A percentile compares a stretch with the other conserved stretches of the same genome.
phyloP scores from a whole-genome alignment of 2,113 vertebrate genomes.

The Antidorcas marsupialis region DNA sequence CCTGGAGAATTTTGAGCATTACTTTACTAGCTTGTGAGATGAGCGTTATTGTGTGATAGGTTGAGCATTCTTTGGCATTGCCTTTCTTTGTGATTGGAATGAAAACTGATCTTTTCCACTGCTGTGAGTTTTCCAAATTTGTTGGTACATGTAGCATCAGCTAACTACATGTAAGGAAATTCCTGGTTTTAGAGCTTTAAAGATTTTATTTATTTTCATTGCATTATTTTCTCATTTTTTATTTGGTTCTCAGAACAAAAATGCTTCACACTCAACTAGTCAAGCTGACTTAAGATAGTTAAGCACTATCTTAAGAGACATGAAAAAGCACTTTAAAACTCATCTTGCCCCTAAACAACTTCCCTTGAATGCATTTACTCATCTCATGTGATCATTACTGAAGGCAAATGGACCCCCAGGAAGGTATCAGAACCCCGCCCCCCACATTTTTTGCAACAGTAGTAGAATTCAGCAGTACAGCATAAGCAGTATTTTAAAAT shows the following conservation, averaged over 20 bases:
- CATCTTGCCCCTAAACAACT: neutral
- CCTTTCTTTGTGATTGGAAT: neutral
- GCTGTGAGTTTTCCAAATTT: neutral
- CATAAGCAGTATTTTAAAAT: neutral
- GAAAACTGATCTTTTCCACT: neutral
- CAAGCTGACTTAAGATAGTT: neutral
- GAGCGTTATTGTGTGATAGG: neutral
- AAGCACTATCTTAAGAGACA: neutral
- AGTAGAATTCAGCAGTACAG: neutral
- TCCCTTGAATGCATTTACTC: neutral
- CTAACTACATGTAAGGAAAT: neutral
- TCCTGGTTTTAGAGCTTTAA: neutral
- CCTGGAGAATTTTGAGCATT: neutral
- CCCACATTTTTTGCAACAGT: neutral
- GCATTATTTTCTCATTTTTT: neutral
- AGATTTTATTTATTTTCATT: neutral
- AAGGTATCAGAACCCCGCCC: neutral
- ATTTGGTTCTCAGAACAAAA: neutral
- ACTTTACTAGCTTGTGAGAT: neutral
- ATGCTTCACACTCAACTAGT: neutral
- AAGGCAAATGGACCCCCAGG: neutral
- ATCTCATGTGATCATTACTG: neutral
- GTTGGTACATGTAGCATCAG: neutral
- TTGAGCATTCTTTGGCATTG: neutral
- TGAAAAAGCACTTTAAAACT: neutral